A percentile compares a stretch with the other conserved stretches of the same genome.
Evolutionary conservation across 30 jellyfish, hydroid and myxozoan genomes (phyloP).

Genomic region (Aurelia aurita): DNA sequence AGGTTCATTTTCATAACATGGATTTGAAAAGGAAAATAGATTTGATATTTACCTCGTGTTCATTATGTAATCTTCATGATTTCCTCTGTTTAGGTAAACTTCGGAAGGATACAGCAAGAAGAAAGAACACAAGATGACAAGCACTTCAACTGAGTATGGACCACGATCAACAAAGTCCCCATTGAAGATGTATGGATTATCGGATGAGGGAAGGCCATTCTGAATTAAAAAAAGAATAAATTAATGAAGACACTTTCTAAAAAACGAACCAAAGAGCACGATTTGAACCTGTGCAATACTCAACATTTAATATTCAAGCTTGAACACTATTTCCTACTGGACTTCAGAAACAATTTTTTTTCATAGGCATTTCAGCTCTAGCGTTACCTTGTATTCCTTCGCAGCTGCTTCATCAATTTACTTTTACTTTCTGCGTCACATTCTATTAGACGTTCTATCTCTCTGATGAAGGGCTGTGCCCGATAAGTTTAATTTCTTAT

Average conservation of each 20-base stretch:
- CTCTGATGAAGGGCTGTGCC: no score
- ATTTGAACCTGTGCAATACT: background rate
- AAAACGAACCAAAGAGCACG: background rate
- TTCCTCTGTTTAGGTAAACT: constrained; percentile 76
- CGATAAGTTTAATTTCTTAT: no score
- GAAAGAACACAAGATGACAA: constrained; percentile 72
- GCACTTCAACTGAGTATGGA: constrained; percentile 69
- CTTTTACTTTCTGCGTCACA: no score
- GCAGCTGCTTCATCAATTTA: no score
- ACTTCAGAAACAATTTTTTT: no score
- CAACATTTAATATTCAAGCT: no score
- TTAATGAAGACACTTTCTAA: background rate
- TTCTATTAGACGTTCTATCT: no score
- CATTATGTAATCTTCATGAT: constrained; percentile 77
- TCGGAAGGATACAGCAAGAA: constrained; percentile 71
- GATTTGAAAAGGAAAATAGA: no score
- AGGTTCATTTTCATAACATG: no score
- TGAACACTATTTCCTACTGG: no score
- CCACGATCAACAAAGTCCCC: constrained; percentile 93
- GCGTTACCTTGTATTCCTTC: no score
- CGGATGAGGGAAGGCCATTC: constrained; percentile 88
- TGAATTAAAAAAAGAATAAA: background rate
- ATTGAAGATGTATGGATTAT: constrained; percentile 82
- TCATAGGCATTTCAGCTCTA: no score
- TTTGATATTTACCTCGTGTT: constrained; percentile 64